Evolutionary conservation across 2,888 invertebrate genomes (phyloP), one percentile per base, ranked within the genome.

Genomic region (Drosophila meridionalis): DNA sequence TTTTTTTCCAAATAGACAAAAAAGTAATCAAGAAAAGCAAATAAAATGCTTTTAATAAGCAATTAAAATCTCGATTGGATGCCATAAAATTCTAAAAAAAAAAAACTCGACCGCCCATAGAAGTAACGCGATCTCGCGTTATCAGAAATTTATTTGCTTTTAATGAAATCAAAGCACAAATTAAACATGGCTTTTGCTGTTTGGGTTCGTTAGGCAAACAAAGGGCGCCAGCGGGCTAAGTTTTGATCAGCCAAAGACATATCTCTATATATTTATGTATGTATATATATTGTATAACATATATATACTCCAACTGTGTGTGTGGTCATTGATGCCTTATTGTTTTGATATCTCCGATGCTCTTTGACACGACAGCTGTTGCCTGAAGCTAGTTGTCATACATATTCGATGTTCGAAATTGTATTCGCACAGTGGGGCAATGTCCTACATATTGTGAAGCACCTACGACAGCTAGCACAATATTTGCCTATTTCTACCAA

Each of bases 121-220:
- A 65, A 69, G 69, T 62, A 71, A 82, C 66, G 59, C 62, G 79
- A 87, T 84, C 76, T 87, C 76, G 76, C 52, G 76, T 81, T 84
- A 85, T 83, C 79, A 62, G 40, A 58, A 80, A 78, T 68, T 80
- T 84, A 84, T 87, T 87, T 78, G 52, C 65, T 82, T 84, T 84
- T 87, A 78, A 82, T 80, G 67, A 71, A 87, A 84, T 74, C 72
- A 71, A 72, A 82, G 66, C 68, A 80, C 40, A 75, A 66, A 69
- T 75, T 52, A 59, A 79, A 69, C 75, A 80, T 65, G 56, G 32
- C 45, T 56, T 63, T 63, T 64, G 66, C 14, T 67, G 70, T 61
- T 78, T 77, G 36, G 55, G 50, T 78, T 78, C 75, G 75, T 78
- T 78, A 75, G 58, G n/a, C 50, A 76, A 73, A 76, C 76, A 76